Conservation (phyloP, 2,797 vertebrate species). For the Ctenopoma kingsleyae region DNA sequence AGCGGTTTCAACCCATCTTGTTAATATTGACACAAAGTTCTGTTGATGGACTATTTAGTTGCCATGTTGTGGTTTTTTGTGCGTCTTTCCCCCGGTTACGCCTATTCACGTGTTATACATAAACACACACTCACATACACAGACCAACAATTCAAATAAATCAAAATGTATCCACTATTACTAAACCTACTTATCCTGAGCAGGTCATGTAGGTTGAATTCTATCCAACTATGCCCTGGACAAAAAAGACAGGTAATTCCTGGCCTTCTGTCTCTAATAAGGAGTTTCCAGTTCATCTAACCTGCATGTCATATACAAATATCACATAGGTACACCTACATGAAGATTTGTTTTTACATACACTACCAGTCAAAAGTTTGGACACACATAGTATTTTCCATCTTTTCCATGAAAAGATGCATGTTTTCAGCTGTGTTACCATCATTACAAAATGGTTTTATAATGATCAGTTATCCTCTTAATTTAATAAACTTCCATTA, state of each 20-base stretch:
- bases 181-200: not conserved
- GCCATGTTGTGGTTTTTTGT: constrained; percentile 11
- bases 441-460: too few species aligned
- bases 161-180: constrained; percentile 2
- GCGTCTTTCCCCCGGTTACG: not conserved
- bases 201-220: not conserved
- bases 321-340: too few species aligned
- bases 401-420: too few species aligned
- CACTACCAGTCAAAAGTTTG: too few species aligned
- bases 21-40: constrained; percentile 69
- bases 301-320: too few species aligned
- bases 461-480: too few species aligned
- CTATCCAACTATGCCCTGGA: constrained; percentile 3
- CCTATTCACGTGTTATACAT: constrained; percentile 13
- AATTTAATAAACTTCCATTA: too few species aligned
- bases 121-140: too few species aligned
- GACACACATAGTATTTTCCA: too few species aligned
- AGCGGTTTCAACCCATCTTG: constrained; percentile 69
- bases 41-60: constrained; percentile 39
- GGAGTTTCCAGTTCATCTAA: constrained; percentile 9
- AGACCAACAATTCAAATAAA: not conserved
- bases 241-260: not conserved
- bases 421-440: too few species aligned
- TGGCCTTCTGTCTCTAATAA: not conserved
- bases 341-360: too few species aligned